Base-by-base conservation (phyloP, 1,140 invertebrate genomes). In the Nylanderia fulva region DNA sequence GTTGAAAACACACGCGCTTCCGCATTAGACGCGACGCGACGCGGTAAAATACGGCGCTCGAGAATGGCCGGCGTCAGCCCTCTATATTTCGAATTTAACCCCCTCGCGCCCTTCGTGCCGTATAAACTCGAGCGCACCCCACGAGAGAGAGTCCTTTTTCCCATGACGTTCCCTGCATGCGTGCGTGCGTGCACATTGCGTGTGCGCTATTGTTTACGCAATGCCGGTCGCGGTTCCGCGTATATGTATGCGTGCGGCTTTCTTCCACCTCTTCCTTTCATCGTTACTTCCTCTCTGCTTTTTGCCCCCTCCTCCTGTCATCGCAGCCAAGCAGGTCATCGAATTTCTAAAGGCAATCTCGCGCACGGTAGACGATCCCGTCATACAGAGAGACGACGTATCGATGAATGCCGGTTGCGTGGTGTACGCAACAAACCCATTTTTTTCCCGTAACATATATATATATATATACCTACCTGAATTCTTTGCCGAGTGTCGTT, bases 181-280 rank as follows among this genome's bases (percentile, higher is more conserved):
- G 27, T 54, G 82, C 87, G 64, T 75, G 54, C 84, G 54, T 84
- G 85, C 82, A 33, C n/a, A 33, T 75, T 82, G 63, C 83, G 86
- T 84, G 74, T 66, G 88, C 86, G 91, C 90, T 63, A 91, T 92
- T 93, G 91, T 92, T 93, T 93, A 92, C 91, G 90, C 90, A 87
- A 91, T 91, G 84, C 87, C 88, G 86, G 88, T 84, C 86, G 45
- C 45, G 83, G 88, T 82, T n/a, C 77, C 79, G 13, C 74, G 85
- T 48, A n/a, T n/a, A n/a, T n/a, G n/a, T 68, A 86, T 83, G 84
- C 63, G 45, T 6, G 15, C 45, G 45, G 45, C 45, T 48, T 48
- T 61, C 54, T 42, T 77, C 75, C 29, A 66, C 42, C 39, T 74
- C 54, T 88, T 88, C 29, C 45, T 86, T 77, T 60, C 63, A n/a